These are phyloP conservation scores for Drosophila nr. medialis DNA, from an alignment of 2,888 invertebrate species.

Conservation along the genomic window DNA sequence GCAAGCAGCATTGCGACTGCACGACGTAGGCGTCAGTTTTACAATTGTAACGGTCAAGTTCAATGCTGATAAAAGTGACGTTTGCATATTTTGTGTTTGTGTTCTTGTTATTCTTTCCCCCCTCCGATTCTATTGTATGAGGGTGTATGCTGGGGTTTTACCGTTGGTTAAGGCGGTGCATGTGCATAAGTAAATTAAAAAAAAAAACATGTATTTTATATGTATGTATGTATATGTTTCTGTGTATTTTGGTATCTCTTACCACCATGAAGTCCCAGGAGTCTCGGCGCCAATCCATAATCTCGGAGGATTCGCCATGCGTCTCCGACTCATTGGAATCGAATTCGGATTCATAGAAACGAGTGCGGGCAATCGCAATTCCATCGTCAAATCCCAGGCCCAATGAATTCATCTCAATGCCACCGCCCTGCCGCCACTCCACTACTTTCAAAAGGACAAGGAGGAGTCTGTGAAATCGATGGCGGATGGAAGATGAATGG, in stretches of 20 bases:
- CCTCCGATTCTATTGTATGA: neutral
- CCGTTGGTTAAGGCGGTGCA: neutral
- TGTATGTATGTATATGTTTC: neutral
- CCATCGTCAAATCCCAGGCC: neutral
- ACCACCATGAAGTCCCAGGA: conserved; percentile 12
- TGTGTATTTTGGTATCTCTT: conserved; percentile 4
- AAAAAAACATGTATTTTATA: neutral
- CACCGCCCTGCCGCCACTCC: neutral
- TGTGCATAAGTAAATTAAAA: neutral
- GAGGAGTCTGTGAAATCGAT: neutral
- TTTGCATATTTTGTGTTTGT: neutral
- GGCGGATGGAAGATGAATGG: neutral
- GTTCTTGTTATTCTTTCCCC: neutral
- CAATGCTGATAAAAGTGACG: conserved; percentile 36
- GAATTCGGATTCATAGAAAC: conserved; percentile 26
- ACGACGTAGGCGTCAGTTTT: conserved; percentile 4
- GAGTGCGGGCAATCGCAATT: neutral
- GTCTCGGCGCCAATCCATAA: conserved; percentile 4
- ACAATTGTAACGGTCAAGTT: conserved; percentile 41
- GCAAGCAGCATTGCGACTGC: neutral
- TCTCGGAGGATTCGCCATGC: neutral
- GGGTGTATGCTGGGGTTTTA: neutral
- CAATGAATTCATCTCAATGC: neutral
- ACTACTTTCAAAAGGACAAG: neutral
- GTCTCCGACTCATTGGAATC: neutral